Conservation (phyloP, 2,888 invertebrate species). For the Protodeltote pygarga region DNA sequence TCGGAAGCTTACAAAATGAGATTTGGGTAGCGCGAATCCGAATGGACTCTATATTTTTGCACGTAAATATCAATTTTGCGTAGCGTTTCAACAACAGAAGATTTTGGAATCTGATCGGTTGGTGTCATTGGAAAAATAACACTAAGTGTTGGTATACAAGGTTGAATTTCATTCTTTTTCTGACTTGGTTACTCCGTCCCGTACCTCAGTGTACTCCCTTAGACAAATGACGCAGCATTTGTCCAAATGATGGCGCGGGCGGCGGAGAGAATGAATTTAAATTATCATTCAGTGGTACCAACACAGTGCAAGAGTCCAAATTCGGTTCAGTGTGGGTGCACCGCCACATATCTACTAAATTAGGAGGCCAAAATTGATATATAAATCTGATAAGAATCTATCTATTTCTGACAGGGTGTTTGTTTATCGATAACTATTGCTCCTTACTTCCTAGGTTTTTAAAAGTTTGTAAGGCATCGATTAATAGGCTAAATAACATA, state of each 20-base stretch:
- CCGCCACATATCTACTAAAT: constrained; percentile 36
- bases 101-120: constrained; percentile 76
- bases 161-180: constrained; percentile 55
- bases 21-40: constrained; percentile 59
- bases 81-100: constrained; percentile 66
- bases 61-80: constrained; percentile 66
- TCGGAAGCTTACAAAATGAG: constrained; percentile 81
- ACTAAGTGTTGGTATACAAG: constrained; percentile 54
- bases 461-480: not conserved
- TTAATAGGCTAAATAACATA: not conserved
- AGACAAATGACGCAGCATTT: constrained; percentile 87
- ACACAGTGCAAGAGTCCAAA: constrained; percentile 80
- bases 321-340: constrained; percentile 69
- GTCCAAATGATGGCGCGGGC: constrained; percentile 88
- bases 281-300: constrained; percentile 87
- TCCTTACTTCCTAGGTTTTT: not conserved
- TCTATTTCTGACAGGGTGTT: constrained; percentile 33
- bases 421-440: constrained; percentile 15
- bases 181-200: constrained; percentile 60
- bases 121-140: constrained; percentile 57
- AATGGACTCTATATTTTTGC: constrained; percentile 63
- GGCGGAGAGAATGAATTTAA: constrained; percentile 88
- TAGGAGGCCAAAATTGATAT: constrained; percentile 44
- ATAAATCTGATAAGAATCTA: constrained; percentile 48
- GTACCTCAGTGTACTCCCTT: constrained; percentile 71